Conservation (phyloP, 1,140 invertebrate genomes). For the Saccostrea cuccullata region DNA sequence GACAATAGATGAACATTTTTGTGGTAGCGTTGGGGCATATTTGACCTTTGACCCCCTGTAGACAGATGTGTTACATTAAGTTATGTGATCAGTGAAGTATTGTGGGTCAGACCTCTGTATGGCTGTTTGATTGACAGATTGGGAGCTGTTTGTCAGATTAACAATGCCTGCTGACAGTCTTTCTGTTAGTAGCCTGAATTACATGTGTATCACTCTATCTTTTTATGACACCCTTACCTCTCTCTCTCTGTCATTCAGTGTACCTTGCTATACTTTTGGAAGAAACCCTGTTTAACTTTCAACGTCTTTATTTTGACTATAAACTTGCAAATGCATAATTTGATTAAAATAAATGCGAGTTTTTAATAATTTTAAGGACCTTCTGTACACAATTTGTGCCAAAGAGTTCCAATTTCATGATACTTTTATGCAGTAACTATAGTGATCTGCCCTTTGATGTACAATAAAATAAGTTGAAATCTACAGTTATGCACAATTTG, state of each 20-base stretch:
- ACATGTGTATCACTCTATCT: background rate
- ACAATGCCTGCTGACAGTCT: background rate
- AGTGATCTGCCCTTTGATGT: too few species aligned
- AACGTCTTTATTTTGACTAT: too few species aligned
- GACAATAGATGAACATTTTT: background rate
- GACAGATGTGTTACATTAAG: background rate
- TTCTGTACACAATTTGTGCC: too few species aligned
- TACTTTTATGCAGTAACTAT: too few species aligned
- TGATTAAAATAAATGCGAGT: too few species aligned
- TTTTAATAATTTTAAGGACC: too few species aligned
- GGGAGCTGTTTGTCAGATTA: constrained; percentile 10
- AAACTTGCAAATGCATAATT: too few species aligned
- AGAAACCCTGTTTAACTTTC: too few species aligned
- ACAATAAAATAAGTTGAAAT: too few species aligned
- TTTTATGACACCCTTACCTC: background rate
- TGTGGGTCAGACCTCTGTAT: background rate
- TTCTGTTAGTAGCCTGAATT: background rate
- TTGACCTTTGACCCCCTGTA: background rate
- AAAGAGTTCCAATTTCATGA: too few species aligned
- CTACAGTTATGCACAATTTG: too few species aligned
- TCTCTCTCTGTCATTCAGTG: background rate
- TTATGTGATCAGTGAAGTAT: background rate
- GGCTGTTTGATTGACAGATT: background rate
- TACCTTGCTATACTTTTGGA: too few species aligned
- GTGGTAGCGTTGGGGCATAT: background rate